Conservation (phyloP, 2,113 vertebrate genomes). For the Poeciliopsis turrubarensis region DNA sequence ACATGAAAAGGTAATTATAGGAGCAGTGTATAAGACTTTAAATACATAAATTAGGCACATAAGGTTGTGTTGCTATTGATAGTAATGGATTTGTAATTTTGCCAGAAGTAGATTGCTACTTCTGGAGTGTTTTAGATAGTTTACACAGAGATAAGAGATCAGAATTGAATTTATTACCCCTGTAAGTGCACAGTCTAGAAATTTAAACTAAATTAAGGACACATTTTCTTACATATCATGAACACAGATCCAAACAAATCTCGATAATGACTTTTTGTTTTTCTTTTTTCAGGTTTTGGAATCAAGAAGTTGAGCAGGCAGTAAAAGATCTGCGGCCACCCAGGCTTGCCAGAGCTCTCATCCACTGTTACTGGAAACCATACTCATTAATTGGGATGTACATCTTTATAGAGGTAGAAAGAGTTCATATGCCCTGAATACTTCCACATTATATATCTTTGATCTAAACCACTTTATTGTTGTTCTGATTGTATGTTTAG, state of each 20-base stretch:
- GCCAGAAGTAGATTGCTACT: no score
- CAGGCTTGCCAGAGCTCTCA: conserved; percentile 85
- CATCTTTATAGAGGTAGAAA: conserved; percentile 89
- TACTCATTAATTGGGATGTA: conserved; percentile 86
- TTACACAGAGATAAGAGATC: no score
- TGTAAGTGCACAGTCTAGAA: no score
- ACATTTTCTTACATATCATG: neutral
- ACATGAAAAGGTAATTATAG: no score
- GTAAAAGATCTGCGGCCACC: conserved; percentile 80
- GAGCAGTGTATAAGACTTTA: no score
- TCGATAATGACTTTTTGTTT: neutral
- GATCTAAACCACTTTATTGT: no score
- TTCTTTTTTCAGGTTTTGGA: conserved; percentile 84
- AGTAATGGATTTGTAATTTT: no score
- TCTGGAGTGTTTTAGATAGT: no score
- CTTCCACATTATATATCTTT: neutral
- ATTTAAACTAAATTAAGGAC: neutral
- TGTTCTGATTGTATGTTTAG: no score
- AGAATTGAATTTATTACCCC: no score
- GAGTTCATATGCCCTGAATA: neutral
- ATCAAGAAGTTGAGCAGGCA: conserved; percentile 86
- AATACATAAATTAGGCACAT: no score
- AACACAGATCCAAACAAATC: neutral
- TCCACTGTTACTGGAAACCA: conserved; percentile 90
- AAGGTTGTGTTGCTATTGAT: no score